phyloP scores from a whole-genome alignment of 2,888 invertebrate genomes.

The Ptycholaimellus sp. region DNA sequence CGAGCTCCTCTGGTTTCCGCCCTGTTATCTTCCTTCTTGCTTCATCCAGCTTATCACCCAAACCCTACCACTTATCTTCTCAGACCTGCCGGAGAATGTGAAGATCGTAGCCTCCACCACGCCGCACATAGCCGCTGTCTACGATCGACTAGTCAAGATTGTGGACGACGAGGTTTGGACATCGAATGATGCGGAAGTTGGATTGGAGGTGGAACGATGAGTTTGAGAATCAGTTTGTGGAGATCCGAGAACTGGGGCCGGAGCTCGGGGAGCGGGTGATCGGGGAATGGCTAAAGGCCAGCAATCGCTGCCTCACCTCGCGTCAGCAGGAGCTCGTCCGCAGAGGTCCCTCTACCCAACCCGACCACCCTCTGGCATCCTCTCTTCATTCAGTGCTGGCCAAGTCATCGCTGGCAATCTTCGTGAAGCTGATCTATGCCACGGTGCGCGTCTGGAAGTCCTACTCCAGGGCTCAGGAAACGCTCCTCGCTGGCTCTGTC shows the following conservation, averaged over 20 bases:
- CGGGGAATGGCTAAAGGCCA: constrained; percentile 63
- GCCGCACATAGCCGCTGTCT: too few relatives aligned
- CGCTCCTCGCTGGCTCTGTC: constrained; percentile 49
- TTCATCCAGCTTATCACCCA: too few relatives aligned
- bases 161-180: too few relatives aligned
- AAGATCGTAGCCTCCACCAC: constrained; percentile 41
- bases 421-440: constrained; percentile 85
- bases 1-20: constrained; percentile 83
- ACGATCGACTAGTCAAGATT: too few relatives aligned
- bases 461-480: constrained; percentile 74
- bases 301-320: constrained; percentile 60
- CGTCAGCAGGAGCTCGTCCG: constrained; percentile 82
- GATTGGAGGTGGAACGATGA: too few relatives aligned
- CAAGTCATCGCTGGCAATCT: constrained; percentile 56
- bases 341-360: too few relatives aligned
- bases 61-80: too few relatives aligned
- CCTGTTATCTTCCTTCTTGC: too few relatives aligned
- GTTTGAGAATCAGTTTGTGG: constrained; percentile 59
- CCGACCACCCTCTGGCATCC: too few relatives aligned
- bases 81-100: constrained; percentile 60
- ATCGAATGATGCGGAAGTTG: too few relatives aligned
- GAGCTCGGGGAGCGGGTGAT: constrained; percentile 77
- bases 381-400: too few relatives aligned
- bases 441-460: constrained; percentile 86
- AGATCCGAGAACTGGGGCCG: constrained; percentile 67